Base-by-base conservation (phyloP, 2,888 invertebrate genomes). In the Sericinus montela region DNA sequence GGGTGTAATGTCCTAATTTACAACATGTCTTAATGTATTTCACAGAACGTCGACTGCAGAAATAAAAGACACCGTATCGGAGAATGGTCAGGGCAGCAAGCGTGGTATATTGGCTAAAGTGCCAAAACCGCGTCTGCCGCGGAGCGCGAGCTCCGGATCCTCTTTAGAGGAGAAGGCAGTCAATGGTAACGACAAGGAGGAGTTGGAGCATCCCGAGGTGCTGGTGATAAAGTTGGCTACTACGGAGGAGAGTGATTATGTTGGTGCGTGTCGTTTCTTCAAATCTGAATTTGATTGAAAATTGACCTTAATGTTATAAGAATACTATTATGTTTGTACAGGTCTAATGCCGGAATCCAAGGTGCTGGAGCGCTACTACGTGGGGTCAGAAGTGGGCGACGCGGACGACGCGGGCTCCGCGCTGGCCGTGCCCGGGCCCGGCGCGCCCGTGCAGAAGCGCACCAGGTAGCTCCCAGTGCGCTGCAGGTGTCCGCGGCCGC, bases 271-370 rank as follows among this genome's bases (percentile, higher is more conserved):
- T 19, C 19, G 3, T n/a, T n/a, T n/a, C n/a, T n/a, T n/a, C n/a
- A n/a, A n/a, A n/a, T n/a, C n/a, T n/a, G n/a, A n/a, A n/a, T n/a
- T n/a, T n/a, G n/a, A n/a, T n/a, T n/a, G n/a, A n/a, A n/a, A n/a
- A n/a, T n/a, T n/a, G n/a, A n/a, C n/a, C n/a, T n/a, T n/a, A n/a
- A n/a, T n/a, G n/a, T n/a, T n/a, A n/a, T n/a, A n/a, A n/a, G n/a
- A n/a, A n/a, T n/a, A n/a, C n/a, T n/a, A n/a, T n/a, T 11, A n/a
- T 30, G 30, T 37, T 15, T 15, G 29, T 14, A 0, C 53, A 76
- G 92, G 92, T 36, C 62, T 92, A 23, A 76, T 91, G 0, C 87
- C 92, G 0, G 92, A 92, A 63, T 89, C 91, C 39, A 92, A 92
- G 60, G 91, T 92, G 1, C 71, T 92, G 54, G 89, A 89, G 55